phyloP scores from a whole-genome alignment of 2,113 vertebrate genomes.

The Saguinus imperator region DNA sequence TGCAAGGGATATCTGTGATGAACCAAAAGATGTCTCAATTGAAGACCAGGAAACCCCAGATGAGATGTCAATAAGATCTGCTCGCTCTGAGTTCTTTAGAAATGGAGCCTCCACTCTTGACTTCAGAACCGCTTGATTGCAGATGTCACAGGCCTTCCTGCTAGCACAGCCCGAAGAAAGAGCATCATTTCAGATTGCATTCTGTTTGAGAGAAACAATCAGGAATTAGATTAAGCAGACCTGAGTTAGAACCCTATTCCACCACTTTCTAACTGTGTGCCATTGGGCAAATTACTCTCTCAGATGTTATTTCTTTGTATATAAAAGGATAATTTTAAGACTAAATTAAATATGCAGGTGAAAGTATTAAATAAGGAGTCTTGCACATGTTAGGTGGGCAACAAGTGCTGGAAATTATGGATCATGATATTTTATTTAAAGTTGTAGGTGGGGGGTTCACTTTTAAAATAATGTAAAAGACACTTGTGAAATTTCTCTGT shows the following conservation, averaged over 20 bases:
- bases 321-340: neutral
- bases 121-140: neutral
- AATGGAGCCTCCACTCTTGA: neutral
- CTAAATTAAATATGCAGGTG: neutral
- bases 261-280: neutral
- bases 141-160: neutral
- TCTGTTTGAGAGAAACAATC: neutral
- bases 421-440: neutral
- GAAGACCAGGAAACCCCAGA: neutral
- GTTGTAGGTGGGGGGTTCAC: neutral
- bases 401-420: neutral
- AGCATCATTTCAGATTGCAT: neutral
- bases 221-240: neutral
- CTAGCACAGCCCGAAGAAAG: neutral
- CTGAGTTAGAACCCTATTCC: neutral
- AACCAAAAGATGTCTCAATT: neutral
- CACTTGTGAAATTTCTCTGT: neutral
- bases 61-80: neutral
- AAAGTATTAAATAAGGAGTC: neutral
- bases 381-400: neutral
- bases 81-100: neutral
- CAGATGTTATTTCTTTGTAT: neutral
- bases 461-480: conserved; percentile 6
- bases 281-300: neutral
- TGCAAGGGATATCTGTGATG: neutral